A percentile compares a stretch with the other conserved stretches of the same genome.
Evolutionary conservation across 2,113 vertebrate species (phyloP).

Genomic region (Macaca nemestrina): DNA sequence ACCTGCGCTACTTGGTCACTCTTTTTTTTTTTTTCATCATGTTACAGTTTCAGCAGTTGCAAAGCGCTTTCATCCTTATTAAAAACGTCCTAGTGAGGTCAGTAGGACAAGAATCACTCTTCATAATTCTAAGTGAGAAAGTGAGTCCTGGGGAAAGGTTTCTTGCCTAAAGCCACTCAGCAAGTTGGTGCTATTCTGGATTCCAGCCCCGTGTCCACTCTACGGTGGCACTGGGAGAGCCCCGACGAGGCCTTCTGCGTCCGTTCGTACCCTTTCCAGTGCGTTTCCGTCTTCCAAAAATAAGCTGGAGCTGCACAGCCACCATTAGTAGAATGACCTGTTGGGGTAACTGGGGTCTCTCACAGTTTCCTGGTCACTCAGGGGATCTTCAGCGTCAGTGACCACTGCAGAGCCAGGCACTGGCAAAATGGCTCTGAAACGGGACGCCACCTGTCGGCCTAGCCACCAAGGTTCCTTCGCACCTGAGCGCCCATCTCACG

Average conservation of each 20-base stretch:
- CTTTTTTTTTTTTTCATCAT: background rate
- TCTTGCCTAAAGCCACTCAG: background rate
- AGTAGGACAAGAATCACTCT: background rate
- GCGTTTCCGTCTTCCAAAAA: background rate
- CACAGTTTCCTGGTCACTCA: background rate
- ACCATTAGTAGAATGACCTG: background rate
- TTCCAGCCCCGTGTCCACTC: background rate
- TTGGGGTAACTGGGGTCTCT: background rate
- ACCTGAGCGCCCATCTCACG: background rate
- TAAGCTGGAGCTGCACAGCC: background rate
- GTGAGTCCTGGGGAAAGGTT: background rate
- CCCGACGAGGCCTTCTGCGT: fast-evolving
- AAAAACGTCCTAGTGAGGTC: background rate
- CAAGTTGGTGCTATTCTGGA: background rate
- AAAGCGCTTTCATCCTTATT: background rate
- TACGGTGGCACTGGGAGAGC: background rate
- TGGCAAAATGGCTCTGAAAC: background rate
- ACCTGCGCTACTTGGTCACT: background rate
- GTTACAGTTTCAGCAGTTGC: background rate
- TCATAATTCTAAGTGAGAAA: background rate
- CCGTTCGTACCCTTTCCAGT: background rate
- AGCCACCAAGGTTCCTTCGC: background rate
- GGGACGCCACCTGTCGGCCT: background rate
- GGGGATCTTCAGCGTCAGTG: background rate
- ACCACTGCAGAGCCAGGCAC: background rate